Evolutionary conservation across 2,113 vertebrate genomes (phyloP), one percentile per base, ranked within the genome.

Genomic region (Bujurquina vittata): DNA sequence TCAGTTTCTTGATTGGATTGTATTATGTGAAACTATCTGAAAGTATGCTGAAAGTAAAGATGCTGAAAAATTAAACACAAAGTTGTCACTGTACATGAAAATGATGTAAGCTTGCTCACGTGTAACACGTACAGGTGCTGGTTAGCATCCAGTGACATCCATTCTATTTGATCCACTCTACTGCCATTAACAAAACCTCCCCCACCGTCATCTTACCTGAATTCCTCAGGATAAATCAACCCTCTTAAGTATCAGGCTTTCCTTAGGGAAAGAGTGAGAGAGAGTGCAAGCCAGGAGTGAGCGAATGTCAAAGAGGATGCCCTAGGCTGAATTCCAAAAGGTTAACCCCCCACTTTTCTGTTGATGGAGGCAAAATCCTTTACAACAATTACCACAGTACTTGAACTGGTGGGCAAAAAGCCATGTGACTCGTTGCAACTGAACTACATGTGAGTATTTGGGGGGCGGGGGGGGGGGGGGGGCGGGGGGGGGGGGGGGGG

Each of bases 361-460:
- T 96, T 23, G 95, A 96, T 95, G 96, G 92, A 92, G 92, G 96
- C 96, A 96, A 94, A 96, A 96, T 94, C 94, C 93, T 94, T 95
- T 93, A 95, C 86, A 92, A 92, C 91, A 91, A 88, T 90, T 86
- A 60, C 58, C 88, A 88, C 84, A 88, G 88, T 94, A 93, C 86
- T 91, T 88, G 84, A 94, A 90, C 93, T 89, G 82, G 75, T 69
- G 87, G 85, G 84, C 77, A 75, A 59, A 77, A 83, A 40, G 78
- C 33, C 92, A 95, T 80, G 90, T 95, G 95, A 94, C 85, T 40
- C 58, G 72, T 81, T 87, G 69, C 89, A 86, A 84, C 57, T 80
- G 81, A 84, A 77, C 83, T 76, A 83, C 59, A 82, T 92, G 81
- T 88, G 84, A 80, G 74, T 80, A 81, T 89, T 88, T 84, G 43